Base-by-base conservation (phyloP, 1,140 invertebrate species). In the Anoplophora glabripennis region DNA sequence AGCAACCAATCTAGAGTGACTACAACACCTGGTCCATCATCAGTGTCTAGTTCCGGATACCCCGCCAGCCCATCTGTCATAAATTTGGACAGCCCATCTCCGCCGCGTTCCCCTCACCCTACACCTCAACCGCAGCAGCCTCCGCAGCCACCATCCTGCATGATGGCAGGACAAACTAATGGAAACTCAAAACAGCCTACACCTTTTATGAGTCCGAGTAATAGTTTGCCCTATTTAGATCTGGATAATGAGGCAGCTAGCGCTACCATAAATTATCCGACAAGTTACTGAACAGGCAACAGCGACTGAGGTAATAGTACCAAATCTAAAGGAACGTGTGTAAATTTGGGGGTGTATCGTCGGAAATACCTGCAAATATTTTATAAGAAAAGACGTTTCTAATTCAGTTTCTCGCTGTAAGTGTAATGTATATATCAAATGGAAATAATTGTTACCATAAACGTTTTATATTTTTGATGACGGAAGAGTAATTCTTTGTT, bases 1-100 rank as follows among this genome's bases (percentile, higher is more conserved):
- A 71, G 68, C 34, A 74, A 72, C 64, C 67, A 70, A 60, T 68
- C 70, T n/a, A 59, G 72, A 41, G 73, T 74, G 12, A 78, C 79
- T 21, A 79, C 68, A 10, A 76, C 73, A 11, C 72, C 73, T 4
- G 73, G 74, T 8, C 72, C 74, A 14, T 69, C 73, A 10, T 73
- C 80, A 28, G 81, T 83, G 33, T 79, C 80, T 4, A 82, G 80
- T 63, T 82, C 80, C 41, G 81, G 81, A 4, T 83, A 82, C 71
- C 76, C 78, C 18, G 66, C 63, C 57, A 78, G 67, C 72, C 78
- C 75, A 41, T 72, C 70, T 12, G 77, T 83, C 17, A 83, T 83
- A 64, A 80, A 79, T 21, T 73, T 83, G 64, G 81, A 84, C 71
- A 81, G 79, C 65, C 81, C 82, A 4, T 82, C 81, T 3, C 81